Evolutionary conservation across 2,797 vertebrate species (phyloP).

Genomic region (Gymnocypris eckloni): DNA sequence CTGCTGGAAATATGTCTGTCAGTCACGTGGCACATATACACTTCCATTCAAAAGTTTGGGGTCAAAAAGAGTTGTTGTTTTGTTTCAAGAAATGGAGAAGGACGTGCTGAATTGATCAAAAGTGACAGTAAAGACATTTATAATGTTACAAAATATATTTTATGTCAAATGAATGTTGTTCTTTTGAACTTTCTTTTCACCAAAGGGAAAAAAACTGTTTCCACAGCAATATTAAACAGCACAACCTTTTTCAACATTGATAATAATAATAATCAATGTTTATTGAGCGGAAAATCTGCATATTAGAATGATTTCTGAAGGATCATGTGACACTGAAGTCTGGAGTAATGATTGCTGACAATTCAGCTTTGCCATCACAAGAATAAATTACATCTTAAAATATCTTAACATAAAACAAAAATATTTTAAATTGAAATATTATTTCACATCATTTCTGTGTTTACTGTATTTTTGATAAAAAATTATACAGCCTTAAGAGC

Average conservation of each 20-base stretch:
- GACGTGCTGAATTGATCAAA: background rate
- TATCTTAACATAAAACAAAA: too few species aligned
- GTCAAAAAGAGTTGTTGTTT: background rate
- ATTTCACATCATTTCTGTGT: too few species aligned
- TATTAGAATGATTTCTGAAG: background rate
- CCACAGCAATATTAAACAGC: background rate
- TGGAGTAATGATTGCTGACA: background rate
- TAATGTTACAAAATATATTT: background rate
- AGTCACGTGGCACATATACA: background rate
- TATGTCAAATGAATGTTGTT: background rate
- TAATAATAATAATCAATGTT: background rate
- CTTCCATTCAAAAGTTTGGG: background rate
- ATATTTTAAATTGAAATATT: too few species aligned
- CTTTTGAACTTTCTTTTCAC: background rate
- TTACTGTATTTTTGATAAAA: too few species aligned
- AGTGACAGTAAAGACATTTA: background rate
- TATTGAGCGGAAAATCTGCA: background rate
- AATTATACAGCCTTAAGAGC: too few species aligned
- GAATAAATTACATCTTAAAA: too few species aligned
- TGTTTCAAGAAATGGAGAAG: background rate
- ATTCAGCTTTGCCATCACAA: background rate
- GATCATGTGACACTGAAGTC: background rate
- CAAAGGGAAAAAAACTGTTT: background rate
- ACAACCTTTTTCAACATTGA: background rate
- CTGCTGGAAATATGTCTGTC: constrained; percentile 43